Evolutionary conservation across 1,140 invertebrate species (phyloP).

Genomic region (Calycopis cecrops): DNA sequence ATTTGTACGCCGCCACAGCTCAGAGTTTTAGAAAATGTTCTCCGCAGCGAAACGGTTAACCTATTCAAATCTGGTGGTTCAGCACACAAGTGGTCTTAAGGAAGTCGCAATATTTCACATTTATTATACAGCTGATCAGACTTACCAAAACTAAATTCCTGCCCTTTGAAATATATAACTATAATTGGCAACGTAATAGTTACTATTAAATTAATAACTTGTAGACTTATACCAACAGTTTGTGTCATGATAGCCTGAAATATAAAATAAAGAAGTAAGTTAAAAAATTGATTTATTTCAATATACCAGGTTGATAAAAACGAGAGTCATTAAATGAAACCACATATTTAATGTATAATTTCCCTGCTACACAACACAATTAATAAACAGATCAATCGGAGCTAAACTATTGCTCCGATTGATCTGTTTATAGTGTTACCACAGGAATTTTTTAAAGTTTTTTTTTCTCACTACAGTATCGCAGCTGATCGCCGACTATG

Average conservation of each 20-base stretch:
- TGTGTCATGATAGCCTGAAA: conserved; percentile 84
- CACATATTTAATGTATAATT: no score
- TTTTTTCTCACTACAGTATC: background rate
- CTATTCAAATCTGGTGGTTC: no score
- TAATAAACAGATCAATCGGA: no score
- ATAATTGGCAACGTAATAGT: conserved; percentile 87
- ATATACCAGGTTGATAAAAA: no score
- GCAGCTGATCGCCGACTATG: no score
- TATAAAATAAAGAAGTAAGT: conserved; percentile 14
- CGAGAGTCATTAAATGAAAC: no score
- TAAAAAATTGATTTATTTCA: background rate
- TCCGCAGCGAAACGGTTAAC: no score
- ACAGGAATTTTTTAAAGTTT: background rate
- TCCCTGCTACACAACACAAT: no score
- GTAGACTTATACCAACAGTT: conserved; percentile 81
- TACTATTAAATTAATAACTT: conserved; percentile 85
- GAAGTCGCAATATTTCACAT: background rate
- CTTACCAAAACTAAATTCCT: conserved; percentile 87
- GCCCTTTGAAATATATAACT: conserved; percentile 83
- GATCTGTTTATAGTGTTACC: background rate
- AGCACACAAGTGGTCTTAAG: no score
- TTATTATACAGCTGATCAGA: conserved; percentile 13
- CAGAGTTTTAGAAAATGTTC: no score
- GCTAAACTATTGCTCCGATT: no score
- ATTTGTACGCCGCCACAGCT: no score